Evolutionary conservation across 1,140 invertebrate genomes (phyloP), one percentile per base, ranked within the genome.

Genomic region (Plutomurus gul): DNA sequence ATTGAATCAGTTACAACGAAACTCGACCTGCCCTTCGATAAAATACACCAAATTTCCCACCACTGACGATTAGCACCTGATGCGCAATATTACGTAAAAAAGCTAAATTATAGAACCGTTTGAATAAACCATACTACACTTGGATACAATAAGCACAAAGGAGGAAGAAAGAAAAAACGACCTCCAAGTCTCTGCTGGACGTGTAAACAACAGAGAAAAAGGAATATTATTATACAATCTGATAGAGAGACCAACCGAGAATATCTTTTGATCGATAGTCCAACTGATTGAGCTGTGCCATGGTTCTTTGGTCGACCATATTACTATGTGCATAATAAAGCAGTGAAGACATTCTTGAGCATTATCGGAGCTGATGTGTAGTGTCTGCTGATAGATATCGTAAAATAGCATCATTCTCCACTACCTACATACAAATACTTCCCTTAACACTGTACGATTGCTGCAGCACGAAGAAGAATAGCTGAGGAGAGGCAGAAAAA

Each of bases 321-420:
- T 65, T 65, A 65, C 56, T 65, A 65, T 65, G 56, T 65, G 56
- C 56, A 65, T 65, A 65, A 25, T 65, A 65, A 65, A 65, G 36
- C 11, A 65, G 56, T 30, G 27, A 65, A 65, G 56, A 65, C 18
- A 65, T 65, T 65, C 56, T 27, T 65, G 56, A 65, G 56, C 56
- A 65, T 33, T 65, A 65, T 65, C 36, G 36, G 16, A 65, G 11
- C 11, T 6, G 56, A 65, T 30, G 8, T 30, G 30, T 33, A 36
- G 56, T 65, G 56, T 65, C 56, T 65, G n/a, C n/a, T n/a, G n/a
- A n/a, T 33, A 33, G 56, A 65, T 36, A 65, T 27, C n/a, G 39
- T 43, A 43, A 43, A 10, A 1, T 43, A 43, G 10, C 10, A 43
- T 13, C 39, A 10, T 43, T 2, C n/a, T 13, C 7, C n/a, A 43